A percentile compares a stretch with the other conserved stretches of the same genome.
These are phyloP conservation scores for Acromyrmex heyeri DNA, from an alignment of 1,140 invertebrate species.

Conservation along the genomic window DNA sequence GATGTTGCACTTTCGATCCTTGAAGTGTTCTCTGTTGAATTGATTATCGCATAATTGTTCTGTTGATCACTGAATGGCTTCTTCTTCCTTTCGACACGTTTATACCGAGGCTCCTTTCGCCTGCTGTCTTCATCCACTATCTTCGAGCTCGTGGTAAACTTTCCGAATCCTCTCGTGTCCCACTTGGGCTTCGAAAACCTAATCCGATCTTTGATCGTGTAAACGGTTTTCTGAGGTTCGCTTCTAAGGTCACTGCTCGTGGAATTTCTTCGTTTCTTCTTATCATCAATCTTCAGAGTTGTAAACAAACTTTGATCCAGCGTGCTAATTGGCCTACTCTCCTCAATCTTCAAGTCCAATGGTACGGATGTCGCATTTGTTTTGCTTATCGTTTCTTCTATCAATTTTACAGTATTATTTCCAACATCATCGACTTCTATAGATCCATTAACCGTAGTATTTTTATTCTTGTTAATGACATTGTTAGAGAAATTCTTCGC, in stretches of 20 bases:
- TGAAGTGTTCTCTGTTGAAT: background rate
- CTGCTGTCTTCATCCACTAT: slow-evolving; percentile 60
- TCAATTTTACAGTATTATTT: background rate
- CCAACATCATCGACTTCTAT: background rate
- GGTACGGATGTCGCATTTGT: background rate
- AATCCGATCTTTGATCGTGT: slow-evolving; percentile 73
- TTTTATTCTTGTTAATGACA: background rate
- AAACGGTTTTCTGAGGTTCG: slow-evolving; percentile 62
- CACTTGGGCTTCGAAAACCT: slow-evolving; percentile 72
- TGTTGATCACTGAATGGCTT: background rate
- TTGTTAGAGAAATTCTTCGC: background rate
- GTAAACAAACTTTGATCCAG: background rate
- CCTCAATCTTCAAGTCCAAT: background rate
- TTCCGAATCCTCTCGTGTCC: slow-evolving; percentile 64
- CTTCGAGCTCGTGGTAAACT: slow-evolving; percentile 65
- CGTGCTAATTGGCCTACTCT: background rate
- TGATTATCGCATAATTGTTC: background rate
- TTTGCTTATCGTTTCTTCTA: background rate
- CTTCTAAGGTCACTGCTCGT: background rate
- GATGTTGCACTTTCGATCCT: slow-evolving; percentile 13
- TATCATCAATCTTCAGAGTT: background rate
- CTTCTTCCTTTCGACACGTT: slow-evolving; percentile 54
- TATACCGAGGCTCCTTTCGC: slow-evolving; percentile 79
- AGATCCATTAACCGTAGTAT: background rate
- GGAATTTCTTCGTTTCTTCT: slow-evolving; percentile 3